Evolutionary conservation across 2,113 vertebrate species (phyloP).

Genomic region (Polypterus bichir): DNA sequence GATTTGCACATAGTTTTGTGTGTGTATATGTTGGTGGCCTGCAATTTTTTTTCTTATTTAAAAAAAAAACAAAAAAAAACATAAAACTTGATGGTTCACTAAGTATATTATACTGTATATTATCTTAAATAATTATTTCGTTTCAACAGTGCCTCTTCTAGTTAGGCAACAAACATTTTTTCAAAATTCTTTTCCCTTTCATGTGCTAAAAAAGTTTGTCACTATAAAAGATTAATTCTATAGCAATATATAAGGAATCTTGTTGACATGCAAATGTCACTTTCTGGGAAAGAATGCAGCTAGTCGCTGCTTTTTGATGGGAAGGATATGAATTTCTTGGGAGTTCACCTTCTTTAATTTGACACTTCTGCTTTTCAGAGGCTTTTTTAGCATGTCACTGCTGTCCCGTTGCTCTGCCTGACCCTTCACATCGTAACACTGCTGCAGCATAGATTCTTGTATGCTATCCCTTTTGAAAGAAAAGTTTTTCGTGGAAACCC

Average conservation of each 20-base stretch:
- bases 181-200: no score
- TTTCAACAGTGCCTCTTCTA: no score
- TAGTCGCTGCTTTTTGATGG: slow-evolving; percentile 94
- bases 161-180: no score
- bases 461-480: slow-evolving; percentile 85
- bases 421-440: slow-evolving; percentile 62
- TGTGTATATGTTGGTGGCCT: no score
- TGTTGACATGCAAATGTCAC: slow-evolving; percentile 63
- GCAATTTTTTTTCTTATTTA: no score
- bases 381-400: slow-evolving; percentile 67
- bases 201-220: no score
- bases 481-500: slow-evolving; percentile 96
- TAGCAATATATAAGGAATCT: not conserved
- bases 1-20: no score
- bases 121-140: no score
- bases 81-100: no score
- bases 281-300: slow-evolving; percentile 91
- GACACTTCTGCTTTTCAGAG: slow-evolving; percentile 78
- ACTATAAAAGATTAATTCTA: no score
- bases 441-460: slow-evolving; percentile 72
- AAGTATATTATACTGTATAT: no score
- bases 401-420: slow-evolving; percentile 61
- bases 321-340: slow-evolving; percentile 94
- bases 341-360: slow-evolving; percentile 98
- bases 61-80: no score